Conservation (phyloP, 2,797 vertebrate species). For the Siniperca obscura region DNA sequence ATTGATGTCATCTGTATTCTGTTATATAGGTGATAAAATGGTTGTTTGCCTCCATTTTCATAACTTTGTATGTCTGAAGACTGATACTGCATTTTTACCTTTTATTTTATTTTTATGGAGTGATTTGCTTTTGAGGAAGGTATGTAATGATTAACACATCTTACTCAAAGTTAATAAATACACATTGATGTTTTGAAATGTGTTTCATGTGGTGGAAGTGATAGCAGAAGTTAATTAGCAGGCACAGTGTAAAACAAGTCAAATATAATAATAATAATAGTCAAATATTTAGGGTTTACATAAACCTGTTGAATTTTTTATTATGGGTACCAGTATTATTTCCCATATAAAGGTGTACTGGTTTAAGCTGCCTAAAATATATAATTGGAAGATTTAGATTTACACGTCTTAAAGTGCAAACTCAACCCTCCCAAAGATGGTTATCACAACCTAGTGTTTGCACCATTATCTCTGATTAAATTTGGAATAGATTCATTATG, state of each 20-base stretch:
- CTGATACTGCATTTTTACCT: conserved; percentile 31
- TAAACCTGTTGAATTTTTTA: conserved; percentile 46
- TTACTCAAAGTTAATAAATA: conserved; percentile 73
- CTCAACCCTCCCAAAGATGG: not conserved
- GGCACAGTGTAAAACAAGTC: conserved; percentile 39
- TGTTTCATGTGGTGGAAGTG: conserved; percentile 4
- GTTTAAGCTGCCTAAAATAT: conserved; percentile 33
- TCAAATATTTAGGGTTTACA: conserved; percentile 40
- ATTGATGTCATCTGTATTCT: conserved; percentile 43
- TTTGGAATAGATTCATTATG: conserved; percentile 25
- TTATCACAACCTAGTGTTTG: not conserved
- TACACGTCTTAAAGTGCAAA: conserved; percentile 50
- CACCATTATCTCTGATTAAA: conserved; percentile 12
- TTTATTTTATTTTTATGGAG: conserved; percentile 63
- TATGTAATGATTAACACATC: conserved; percentile 58
- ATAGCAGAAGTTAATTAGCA: conserved; percentile 6
- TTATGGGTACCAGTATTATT: conserved; percentile 18
- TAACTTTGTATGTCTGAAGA: conserved; percentile 35
- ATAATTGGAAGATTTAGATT: conserved; percentile 16
- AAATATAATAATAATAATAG: conserved; percentile 19
- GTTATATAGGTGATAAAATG: conserved; percentile 35
- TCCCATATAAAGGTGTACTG: conserved; percentile 17
- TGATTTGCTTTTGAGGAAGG: conserved; percentile 54
- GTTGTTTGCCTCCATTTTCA: conserved; percentile 33
- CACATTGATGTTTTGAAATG: conserved; percentile 59